Conservation (phyloP, 2,113 vertebrate species). For the Anser cygnoides region DNA sequence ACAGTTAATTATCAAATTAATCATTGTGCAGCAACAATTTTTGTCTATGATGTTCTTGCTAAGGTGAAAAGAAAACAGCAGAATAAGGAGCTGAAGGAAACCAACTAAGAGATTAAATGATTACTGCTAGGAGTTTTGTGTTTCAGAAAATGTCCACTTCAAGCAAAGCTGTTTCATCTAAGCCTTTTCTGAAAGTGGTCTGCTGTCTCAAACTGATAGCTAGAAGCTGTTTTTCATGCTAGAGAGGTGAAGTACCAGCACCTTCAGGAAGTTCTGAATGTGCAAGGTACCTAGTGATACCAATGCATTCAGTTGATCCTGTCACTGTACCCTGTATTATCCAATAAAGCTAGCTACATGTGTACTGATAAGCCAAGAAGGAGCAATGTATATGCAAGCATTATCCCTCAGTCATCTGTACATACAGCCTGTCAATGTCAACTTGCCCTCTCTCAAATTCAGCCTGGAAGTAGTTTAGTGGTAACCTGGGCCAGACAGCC, state of each 20-base stretch:
- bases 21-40: background rate
- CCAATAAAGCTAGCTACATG: background rate
- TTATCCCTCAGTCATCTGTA: background rate
- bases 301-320: background rate
- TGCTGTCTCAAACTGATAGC: background rate
- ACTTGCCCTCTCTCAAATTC: background rate
- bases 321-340: background rate
- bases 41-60: background rate
- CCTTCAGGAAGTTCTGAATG: background rate
- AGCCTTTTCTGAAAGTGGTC: background rate
- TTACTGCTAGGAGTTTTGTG: background rate
- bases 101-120: background rate
- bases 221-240: background rate
- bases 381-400: background rate
- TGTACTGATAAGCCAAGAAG: background rate
- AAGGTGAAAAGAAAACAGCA: background rate
- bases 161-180: background rate
- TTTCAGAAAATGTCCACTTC: background rate
- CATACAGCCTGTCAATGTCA: fast-evolving
- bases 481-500: background rate
- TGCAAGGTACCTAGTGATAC: background rate
- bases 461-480: background rate
- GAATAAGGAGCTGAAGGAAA: background rate
- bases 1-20: background rate
- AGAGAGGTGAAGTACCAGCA: background rate